Evolutionary conservation across 2,888 invertebrate species (phyloP), one percentile per base, ranked within the genome.

Genomic region (Cerceris rybyensis): DNA sequence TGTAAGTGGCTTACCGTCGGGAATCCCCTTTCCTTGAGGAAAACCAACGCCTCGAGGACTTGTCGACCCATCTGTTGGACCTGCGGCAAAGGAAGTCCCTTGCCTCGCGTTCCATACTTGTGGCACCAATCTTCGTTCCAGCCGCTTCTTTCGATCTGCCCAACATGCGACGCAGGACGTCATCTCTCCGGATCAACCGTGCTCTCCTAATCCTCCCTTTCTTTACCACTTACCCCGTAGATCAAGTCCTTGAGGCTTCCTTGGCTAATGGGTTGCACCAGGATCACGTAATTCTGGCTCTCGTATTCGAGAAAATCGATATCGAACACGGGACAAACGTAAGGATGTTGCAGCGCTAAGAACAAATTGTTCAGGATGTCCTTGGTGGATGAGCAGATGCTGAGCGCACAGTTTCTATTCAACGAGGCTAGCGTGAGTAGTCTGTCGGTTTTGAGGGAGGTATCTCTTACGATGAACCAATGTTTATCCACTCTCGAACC

Each of bases 191-290:
- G 4, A 28, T 28, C 28, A 28, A 4, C 28, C 4, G 28, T 28
- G 4, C 28, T 4, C 28, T 28, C 28, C 28, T 4, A 4, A 28
- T 28, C 28, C 4, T n/a, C n/a, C 28, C 28, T 28, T 28, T 28
- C 28, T 28, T 28, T 28, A n/a, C 28, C 28, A 86, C 83, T 80
- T 55, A 97, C 97, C 94, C 96, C 96, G 90, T 97, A 97, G 87
- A 98, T 97, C 70, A 98, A 94, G 93, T 98, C 98, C 93, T 97
- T 98, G 70, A 98, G 93, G 88, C 97, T 98, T 65, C 98, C 98
- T 43, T 95, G 95, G 91, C 97, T 97, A 85, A 97, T 96, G 0
- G 98, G 98, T 87, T 96, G 95, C 6, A 98, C 96, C 41, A 97
- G 94, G 72, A 97, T 94, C 42, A 95, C 96, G 92, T 94, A 95